Evolutionary conservation across 2,797 vertebrate genomes (phyloP).

Genomic region (Presbytis comata): DNA sequence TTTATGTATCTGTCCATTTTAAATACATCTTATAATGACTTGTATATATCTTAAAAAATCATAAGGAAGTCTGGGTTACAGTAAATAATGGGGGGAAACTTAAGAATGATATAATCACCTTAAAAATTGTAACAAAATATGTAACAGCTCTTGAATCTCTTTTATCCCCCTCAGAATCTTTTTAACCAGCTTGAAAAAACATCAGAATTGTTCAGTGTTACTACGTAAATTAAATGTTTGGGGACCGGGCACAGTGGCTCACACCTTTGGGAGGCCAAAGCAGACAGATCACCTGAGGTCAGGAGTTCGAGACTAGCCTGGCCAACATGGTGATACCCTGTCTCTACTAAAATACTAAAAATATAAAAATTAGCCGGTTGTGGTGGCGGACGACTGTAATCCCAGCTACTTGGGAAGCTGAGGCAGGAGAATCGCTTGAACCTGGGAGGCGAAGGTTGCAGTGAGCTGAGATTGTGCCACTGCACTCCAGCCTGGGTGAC

Average conservation of each 20-base stretch:
- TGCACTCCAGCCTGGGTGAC: not conserved
- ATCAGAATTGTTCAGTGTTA: conserved; percentile 16
- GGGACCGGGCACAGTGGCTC: not conserved
- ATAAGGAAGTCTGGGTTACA: conserved; percentile 15
- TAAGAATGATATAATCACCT: conserved; percentile 3
- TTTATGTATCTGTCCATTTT: conserved; percentile 57
- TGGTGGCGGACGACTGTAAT: not conserved
- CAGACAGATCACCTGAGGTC: not conserved
- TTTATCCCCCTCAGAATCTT: conserved; percentile 20
- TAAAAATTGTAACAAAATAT: conserved; percentile 47
- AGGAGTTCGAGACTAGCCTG: not conserved
- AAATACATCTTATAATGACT: conserved; percentile 46
- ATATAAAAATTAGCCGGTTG: not conserved
- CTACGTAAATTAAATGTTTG: conserved; percentile 22
- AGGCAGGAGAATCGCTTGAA: not conserved
- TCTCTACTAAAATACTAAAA: not conserved
- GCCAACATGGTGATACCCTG: not conserved
- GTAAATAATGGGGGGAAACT: conserved; percentile 1
- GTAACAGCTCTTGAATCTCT: conserved; percentile 34
- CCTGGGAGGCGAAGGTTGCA: not conserved
- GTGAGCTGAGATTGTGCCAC: not conserved
- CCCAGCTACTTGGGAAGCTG: not conserved
- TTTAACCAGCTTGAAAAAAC: conserved; percentile 46
- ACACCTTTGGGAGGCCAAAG: not conserved
- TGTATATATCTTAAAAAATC: conserved; percentile 47